These are phyloP conservation scores for Lynx canadensis DNA, from an alignment of 2,113 vertebrate genomes.

Conservation along the genomic window DNA sequence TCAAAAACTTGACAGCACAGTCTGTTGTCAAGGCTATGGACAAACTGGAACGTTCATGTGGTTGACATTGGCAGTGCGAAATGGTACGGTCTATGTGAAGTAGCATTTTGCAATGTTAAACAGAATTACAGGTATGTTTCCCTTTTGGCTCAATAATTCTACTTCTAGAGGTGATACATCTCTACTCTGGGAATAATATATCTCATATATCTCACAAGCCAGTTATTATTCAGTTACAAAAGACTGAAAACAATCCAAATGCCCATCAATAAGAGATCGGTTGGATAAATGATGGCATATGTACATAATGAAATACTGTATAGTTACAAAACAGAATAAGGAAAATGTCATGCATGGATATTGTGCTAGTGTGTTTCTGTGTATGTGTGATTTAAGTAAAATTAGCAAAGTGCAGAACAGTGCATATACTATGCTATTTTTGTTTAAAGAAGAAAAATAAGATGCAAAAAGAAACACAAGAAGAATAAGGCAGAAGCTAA, in stretches of 20 bases:
- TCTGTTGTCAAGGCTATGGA: not conserved
- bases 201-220: not conserved
- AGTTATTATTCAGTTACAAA: not conserved
- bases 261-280: not conserved
- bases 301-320: not conserved
- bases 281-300: not conserved
- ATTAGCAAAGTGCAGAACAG: not conserved
- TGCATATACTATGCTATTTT: not conserved
- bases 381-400: not conserved
- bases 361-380: not conserved
- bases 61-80: not conserved
- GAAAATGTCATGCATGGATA: not conserved
- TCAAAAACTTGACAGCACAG: slow-evolving; percentile 32
- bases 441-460: not conserved
- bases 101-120: not conserved
- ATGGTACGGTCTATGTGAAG: not conserved
- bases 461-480: not conserved
- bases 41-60: not conserved
- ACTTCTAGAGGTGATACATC: not conserved
- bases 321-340: not conserved
- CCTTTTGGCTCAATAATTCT: not conserved
- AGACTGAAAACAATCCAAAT: slow-evolving; percentile 31
- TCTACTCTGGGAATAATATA: not conserved
- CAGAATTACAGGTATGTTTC: not conserved
- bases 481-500: not conserved